Percentiles rank a stretch among this genome's conserved stretches.
These are phyloP conservation scores for Nymphalis urticae DNA, from an alignment of 2,888 invertebrate species.

Conservation along the genomic window DNA sequence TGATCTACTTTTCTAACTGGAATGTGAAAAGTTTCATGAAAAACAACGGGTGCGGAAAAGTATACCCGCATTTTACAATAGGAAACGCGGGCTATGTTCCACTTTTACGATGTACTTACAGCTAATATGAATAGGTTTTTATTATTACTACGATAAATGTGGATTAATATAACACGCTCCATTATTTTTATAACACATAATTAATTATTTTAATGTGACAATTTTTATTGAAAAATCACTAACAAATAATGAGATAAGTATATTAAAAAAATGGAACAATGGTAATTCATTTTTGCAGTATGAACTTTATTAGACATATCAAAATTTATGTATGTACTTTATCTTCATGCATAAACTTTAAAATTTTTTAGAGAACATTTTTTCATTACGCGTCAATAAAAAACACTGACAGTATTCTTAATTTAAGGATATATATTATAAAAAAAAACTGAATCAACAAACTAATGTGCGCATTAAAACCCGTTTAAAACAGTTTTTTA, in stretches of 20 bases:
- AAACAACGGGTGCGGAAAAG: slow-evolving; percentile 55
- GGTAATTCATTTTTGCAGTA: too few species aligned
- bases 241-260: too few species aligned
- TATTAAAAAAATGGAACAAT: not conserved
- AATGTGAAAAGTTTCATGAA: slow-evolving; percentile 72
- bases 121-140: slow-evolving; percentile 15
- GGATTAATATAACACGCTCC: slow-evolving; percentile 6
- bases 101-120: slow-evolving; percentile 17
- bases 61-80: slow-evolving; percentile 22
- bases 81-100: slow-evolving; percentile 18
- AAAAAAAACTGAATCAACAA: too few species aligned
- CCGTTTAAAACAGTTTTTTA: not conserved
- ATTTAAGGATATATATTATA: too few species aligned
- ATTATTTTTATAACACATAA: not conserved
- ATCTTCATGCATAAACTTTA: too few species aligned
- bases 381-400: too few species aligned
- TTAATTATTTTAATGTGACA: not conserved
- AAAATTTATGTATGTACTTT: too few species aligned
- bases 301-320: too few species aligned
- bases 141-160: slow-evolving; percentile 2
- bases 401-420: too few species aligned
- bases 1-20: slow-evolving; percentile 75
- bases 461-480: not conserved
- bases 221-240: too few species aligned
- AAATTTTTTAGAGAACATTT: too few species aligned